Evolutionary conservation across 2,113 vertebrate species (phyloP).

Genomic region (Daphoenositta chrysoptera): DNA sequence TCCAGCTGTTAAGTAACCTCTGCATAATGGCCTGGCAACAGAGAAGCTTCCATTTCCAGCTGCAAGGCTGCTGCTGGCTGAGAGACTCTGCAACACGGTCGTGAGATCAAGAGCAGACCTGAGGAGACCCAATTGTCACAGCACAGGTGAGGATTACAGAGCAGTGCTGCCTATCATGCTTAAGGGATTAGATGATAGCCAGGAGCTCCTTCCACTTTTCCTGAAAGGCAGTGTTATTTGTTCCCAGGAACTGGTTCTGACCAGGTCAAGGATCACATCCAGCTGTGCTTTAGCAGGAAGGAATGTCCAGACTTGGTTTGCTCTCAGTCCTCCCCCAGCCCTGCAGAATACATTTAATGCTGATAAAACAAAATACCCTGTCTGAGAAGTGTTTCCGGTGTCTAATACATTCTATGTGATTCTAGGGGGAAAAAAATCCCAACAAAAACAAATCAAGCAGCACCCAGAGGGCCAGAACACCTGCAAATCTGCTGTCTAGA

Average conservation of each 20-base stretch:
- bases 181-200: neutral
- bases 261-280: neutral
- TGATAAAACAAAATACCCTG: neutral
- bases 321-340: neutral
- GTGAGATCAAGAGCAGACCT: neutral
- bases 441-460: neutral
- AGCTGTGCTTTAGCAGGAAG: neutral
- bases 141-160: neutral
- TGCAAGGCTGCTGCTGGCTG: neutral
- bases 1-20: neutral
- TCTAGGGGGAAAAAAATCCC: fast-evolving
- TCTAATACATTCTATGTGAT: neutral
- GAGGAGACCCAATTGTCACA: neutral
- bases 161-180: neutral
- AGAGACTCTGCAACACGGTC: neutral
- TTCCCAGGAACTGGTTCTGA: neutral
- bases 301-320: neutral
- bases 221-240: neutral
- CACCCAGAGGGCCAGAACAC: neutral
- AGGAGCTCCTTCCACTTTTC: neutral
- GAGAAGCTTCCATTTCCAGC: neutral
- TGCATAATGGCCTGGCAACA: neutral
- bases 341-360: neutral
- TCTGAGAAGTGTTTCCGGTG: neutral
- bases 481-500: neutral